Evolutionary conservation across 1,140 invertebrate species (phyloP).

Genomic region (Apis cerana): DNA sequence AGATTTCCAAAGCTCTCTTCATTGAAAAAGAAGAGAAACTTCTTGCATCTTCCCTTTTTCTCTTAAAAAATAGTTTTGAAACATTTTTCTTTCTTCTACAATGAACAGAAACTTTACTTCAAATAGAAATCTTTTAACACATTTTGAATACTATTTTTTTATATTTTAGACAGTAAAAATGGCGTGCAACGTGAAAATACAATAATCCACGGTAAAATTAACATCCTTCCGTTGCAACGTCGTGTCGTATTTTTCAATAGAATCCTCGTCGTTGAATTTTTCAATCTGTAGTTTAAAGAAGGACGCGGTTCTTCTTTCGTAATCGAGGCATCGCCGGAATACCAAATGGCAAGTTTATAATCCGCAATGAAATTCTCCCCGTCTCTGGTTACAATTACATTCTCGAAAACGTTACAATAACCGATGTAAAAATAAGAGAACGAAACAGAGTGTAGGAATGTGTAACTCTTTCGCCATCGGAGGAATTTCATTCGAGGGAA

Average conservation of each 20-base stretch:
- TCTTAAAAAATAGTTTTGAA: no score
- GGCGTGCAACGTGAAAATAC: no score
- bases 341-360: slow-evolving; percentile 24
- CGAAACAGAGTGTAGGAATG: not conserved
- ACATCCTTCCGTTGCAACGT: not conserved
- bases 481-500: slow-evolving; percentile 20
- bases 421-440: slow-evolving; percentile 12
- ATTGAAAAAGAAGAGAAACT: no score
- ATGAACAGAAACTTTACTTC: no score
- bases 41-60: no score
- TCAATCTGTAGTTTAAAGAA: not conserved
- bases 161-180: no score
- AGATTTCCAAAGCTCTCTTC: no score
- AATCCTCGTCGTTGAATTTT: not conserved
- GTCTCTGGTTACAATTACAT: slow-evolving; percentile 18
- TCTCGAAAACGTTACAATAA: slow-evolving; percentile 28
- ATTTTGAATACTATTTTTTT: no score
- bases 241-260: not conserved
- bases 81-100: no score
- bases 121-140: no score
- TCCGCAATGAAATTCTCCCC: not conserved
- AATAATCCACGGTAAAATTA: not conserved
- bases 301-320: not conserved
- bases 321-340: slow-evolving; percentile 10
- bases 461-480: slow-evolving; percentile 7